Evolutionary conservation across 2,113 vertebrate genomes (phyloP).

Genomic region (Lichenostomus cassidix): DNA sequence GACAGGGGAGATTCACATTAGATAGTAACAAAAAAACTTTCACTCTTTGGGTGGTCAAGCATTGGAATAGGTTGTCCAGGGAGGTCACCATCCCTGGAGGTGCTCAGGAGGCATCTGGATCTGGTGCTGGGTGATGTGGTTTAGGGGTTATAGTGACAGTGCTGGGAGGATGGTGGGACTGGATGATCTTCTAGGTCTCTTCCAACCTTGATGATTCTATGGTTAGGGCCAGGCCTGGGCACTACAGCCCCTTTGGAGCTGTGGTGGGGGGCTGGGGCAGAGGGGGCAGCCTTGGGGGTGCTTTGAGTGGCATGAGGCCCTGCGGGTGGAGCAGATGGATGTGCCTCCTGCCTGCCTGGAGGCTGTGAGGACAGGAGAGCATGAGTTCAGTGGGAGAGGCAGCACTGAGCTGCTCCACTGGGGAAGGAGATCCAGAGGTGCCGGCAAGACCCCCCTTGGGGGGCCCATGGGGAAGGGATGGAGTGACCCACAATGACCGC

Average conservation of each 20-base stretch:
- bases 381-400: accelerated
- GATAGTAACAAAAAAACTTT: neutral
- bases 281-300: neutral
- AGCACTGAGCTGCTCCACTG: neutral
- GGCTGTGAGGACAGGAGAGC: neutral
- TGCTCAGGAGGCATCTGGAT: neutral
- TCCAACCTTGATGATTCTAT: neutral
- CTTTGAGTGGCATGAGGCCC: accelerated
- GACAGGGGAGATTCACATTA: neutral
- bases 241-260: neutral
- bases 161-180: neutral
- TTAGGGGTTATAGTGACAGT: neutral
- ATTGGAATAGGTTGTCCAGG: neutral
- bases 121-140: neutral
- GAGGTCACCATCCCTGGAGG: neutral
- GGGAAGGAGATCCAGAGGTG: neutral
- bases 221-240: neutral
- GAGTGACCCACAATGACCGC: accelerated
- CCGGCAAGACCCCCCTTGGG: neutral
- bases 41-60: neutral
- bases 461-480: accelerated
- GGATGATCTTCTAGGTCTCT: neutral
- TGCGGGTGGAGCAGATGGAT: neutral
- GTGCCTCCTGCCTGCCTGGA: accelerated
- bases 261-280: too few species aligned